A percentile compares a stretch with the other conserved stretches of the same genome.
Conservation (phyloP, 2,113 vertebrate species). For the Murina feae region DNA sequence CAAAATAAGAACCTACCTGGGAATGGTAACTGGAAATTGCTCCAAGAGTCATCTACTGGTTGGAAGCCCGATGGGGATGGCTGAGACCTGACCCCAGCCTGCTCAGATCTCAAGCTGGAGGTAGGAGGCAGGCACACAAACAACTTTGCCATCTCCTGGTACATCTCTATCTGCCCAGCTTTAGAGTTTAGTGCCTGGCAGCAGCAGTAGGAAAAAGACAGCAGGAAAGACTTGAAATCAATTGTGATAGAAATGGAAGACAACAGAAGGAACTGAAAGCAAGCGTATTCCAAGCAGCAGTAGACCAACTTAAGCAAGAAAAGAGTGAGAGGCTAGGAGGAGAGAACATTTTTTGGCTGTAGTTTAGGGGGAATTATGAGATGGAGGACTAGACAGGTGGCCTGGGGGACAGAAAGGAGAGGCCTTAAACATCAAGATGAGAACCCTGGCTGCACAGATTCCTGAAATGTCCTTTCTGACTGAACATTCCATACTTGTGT, state of each 20-base stretch:
- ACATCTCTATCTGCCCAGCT: neutral
- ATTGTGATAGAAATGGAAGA: slow-evolving; percentile 29
- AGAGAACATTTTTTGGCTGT: neutral
- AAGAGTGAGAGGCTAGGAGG: neutral
- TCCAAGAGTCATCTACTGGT: neutral
- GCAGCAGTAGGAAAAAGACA: neutral
- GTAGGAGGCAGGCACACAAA: neutral
- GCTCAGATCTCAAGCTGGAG: neutral
- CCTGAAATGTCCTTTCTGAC: neutral
- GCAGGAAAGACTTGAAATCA: neutral
- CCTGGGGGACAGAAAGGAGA: neutral
- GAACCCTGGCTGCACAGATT: neutral
- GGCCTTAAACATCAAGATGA: neutral
- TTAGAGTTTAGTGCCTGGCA: slow-evolving; percentile 3
- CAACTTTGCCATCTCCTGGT: neutral
- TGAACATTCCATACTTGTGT: neutral
- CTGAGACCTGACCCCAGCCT: neutral
- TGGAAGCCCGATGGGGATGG: neutral
- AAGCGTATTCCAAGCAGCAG: neutral
- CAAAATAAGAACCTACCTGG: neutral
- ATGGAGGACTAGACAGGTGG: neutral
- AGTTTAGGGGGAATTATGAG: neutral
- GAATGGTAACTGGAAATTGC: neutral
- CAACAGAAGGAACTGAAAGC: neutral
- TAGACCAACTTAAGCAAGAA: neutral